Conservation (phyloP, 2,113 vertebrate genomes). For the Chaetura pelagica region DNA sequence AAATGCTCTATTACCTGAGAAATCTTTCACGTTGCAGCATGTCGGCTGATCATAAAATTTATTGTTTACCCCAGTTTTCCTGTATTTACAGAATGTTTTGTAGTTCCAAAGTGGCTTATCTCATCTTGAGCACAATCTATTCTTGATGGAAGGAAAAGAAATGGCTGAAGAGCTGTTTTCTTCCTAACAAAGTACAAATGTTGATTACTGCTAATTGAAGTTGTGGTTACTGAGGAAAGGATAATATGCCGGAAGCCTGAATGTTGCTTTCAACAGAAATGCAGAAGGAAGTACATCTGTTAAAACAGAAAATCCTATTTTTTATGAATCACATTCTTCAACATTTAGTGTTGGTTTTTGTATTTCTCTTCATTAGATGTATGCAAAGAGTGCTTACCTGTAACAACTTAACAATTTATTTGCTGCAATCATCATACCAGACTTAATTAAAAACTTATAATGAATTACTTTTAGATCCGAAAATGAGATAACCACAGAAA, state of each 20-base stretch:
- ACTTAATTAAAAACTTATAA: not conserved
- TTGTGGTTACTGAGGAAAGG: not conserved
- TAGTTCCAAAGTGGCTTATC: not conserved
- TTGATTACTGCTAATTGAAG: constrained; percentile 25
- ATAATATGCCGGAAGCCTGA: not conserved
- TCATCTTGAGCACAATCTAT: not conserved
- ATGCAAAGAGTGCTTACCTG: not conserved
- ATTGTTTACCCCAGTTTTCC: not conserved
- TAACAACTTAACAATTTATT: not conserved
- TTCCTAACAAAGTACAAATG: not conserved
- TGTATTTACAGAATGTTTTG: not conserved
- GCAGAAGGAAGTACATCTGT: not conserved
- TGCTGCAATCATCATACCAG: not conserved
- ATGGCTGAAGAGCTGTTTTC: constrained; percentile 1
- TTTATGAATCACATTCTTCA: not conserved
- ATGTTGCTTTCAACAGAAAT: not conserved
- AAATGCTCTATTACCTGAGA: not conserved
- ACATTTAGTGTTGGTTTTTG: not conserved
- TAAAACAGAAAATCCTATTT: not conserved
- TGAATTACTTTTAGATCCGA: not conserved
- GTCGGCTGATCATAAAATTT: not conserved
- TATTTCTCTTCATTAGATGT: not conserved
- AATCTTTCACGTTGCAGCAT: not conserved
- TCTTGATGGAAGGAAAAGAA: constrained; percentile 23
- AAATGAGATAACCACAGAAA: not conserved